Percentiles rank a stretch among this genome's conserved stretches.
Evolutionary conservation across 2,888 invertebrate genomes (phyloP).

Genomic region (Drosophila falleni): DNA sequence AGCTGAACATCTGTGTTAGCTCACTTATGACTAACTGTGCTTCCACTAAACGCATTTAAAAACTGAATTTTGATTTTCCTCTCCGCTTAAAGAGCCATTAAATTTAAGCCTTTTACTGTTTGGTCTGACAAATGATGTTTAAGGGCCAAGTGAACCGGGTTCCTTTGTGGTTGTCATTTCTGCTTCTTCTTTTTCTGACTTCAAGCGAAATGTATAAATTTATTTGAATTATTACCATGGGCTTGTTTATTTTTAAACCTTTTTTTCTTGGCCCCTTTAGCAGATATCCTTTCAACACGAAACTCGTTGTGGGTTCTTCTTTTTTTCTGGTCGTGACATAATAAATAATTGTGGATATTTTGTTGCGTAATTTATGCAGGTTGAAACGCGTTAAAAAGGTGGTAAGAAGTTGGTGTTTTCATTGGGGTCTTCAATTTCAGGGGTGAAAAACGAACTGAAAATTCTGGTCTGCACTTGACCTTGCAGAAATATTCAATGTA

Average conservation of each 20-base stretch:
- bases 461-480: slow-evolving; percentile 55
- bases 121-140: slow-evolving; percentile 63
- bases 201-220: slow-evolving; percentile 55
- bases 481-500: not conserved
- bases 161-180: slow-evolving; percentile 33
- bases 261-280: slow-evolving; percentile 38
- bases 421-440: not conserved
- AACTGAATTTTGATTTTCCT: slow-evolving; percentile 10
- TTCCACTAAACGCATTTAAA: slow-evolving; percentile 6
- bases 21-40: slow-evolving; percentile 17
- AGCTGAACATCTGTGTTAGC: slow-evolving; percentile 1
- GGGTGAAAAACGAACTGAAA: not conserved
- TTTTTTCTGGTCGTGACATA: slow-evolving; percentile 47
- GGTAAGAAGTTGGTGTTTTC: slow-evolving; percentile 11
- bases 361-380: slow-evolving; percentile 65
- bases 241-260: slow-evolving; percentile 54
- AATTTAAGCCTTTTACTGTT: slow-evolving; percentile 43
- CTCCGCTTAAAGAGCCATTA: slow-evolving; percentile 53
- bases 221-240: slow-evolving; percentile 66
- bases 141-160: slow-evolving; percentile 60
- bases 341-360: slow-evolving; percentile 67
- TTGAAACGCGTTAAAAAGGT: slow-evolving; percentile 28
- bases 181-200: slow-evolving; percentile 10
- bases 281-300: slow-evolving; percentile 60
- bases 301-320: slow-evolving; percentile 33